Conservation (phyloP, 1,140 invertebrate genomes). For the Helicoverpa zea region DNA sequence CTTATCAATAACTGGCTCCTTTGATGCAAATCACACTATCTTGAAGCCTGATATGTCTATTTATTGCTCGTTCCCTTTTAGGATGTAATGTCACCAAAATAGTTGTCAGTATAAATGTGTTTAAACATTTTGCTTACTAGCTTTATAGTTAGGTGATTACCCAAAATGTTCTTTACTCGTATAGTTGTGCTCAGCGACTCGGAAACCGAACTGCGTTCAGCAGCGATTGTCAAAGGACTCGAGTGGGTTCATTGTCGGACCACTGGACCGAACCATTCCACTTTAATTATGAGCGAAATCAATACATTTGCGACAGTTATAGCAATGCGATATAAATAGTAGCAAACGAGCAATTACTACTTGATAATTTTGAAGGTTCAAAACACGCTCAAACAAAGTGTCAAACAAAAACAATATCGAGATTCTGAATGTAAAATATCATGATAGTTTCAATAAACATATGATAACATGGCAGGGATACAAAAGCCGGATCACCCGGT, state of each 20-base stretch:
- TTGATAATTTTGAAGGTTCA: too few species aligned
- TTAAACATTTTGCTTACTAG: not conserved
- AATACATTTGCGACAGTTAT: too few species aligned
- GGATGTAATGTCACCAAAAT: too few species aligned
- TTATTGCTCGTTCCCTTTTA: too few species aligned
- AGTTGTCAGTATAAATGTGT: too few species aligned
- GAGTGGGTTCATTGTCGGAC: constrained; percentile 8
- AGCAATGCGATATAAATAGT: not conserved
- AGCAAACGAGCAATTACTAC: not conserved
- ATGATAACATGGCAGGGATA: not conserved
- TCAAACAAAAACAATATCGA: too few species aligned
- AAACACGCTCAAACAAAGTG: too few species aligned
- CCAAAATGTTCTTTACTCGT: constrained; percentile 7
- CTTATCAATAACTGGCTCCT: too few species aligned
- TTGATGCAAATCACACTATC: too few species aligned
- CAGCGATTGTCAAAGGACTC: constrained; percentile 29
- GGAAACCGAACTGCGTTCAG: constrained; percentile 16
- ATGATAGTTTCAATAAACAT: not conserved
- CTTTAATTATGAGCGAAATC: not conserved
- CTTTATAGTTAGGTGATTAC: not conserved
- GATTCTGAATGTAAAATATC: too few species aligned
- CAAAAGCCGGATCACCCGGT: not conserved
- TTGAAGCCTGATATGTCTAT: too few species aligned
- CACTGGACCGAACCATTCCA: constrained; percentile 9
- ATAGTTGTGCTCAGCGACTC: not conserved